phyloP scores from a whole-genome alignment of 2,113 vertebrate genomes.

The Argyrosomus japonicus region DNA sequence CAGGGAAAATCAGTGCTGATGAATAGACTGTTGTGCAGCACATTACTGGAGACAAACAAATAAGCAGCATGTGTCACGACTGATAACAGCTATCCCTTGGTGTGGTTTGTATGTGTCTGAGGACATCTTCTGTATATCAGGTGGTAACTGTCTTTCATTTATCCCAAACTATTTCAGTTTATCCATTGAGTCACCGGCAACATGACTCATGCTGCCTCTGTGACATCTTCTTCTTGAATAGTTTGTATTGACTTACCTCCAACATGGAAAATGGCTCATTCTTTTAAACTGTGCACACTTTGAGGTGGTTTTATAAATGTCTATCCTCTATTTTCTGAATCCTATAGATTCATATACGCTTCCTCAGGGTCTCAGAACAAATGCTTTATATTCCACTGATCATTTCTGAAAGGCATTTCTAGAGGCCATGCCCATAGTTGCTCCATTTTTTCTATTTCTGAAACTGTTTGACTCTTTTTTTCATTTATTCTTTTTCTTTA shows the following conservation, averaged over 20 bases:
- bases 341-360: neutral
- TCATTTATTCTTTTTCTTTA: neutral
- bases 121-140: slow-evolving; percentile 32
- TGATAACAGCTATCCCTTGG: slow-evolving; percentile 64
- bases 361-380: neutral
- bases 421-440: neutral
- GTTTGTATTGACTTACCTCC: neutral
- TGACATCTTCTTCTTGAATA: slow-evolving; percentile 1
- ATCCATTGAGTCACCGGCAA: slow-evolving; percentile 26
- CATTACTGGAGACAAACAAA: slow-evolving; percentile 83
- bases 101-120: slow-evolving; percentile 32
- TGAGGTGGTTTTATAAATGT: neutral
- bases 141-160: slow-evolving; percentile 14
- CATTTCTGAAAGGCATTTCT: neutral
- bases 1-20: slow-evolving; percentile 74
- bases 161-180: slow-evolving; percentile 26
- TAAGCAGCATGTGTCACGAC: slow-evolving; percentile 69
- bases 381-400: slow-evolving; percentile 15
- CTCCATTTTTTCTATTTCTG: neutral
- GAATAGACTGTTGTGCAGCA: slow-evolving; percentile 81
- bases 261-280: neutral
- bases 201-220: slow-evolving; percentile 13
- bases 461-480: neutral
- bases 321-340: neutral
- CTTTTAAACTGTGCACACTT: slow-evolving; percentile 1